Conservation (phyloP, 2,113 vertebrate genomes). For the Bubalus kerabau region DNA sequence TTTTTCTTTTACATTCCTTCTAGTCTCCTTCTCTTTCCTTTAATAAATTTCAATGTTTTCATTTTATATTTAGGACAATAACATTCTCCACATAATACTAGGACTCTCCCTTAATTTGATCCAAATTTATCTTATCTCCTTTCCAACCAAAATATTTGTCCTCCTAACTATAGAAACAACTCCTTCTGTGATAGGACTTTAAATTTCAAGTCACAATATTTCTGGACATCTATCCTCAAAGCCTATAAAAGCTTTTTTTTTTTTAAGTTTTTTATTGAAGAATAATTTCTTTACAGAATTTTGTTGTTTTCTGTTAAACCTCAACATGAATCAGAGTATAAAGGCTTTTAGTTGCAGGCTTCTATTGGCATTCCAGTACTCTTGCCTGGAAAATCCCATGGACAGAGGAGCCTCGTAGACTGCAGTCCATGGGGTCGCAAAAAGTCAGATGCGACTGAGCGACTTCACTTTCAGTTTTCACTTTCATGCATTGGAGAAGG, state of each 20-base stretch:
- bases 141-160: not conserved
- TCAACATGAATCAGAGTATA: not conserved
- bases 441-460: not conserved
- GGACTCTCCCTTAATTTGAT: not conserved
- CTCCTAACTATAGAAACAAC: not conserved
- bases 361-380: not conserved
- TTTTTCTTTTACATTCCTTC: not conserved
- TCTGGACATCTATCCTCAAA: not conserved
- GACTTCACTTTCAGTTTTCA: not conserved
- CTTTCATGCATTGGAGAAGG: no score
- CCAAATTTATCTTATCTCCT: constrained; percentile 2
- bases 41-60: not conserved
- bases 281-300: not conserved
- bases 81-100: not conserved
- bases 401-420: not conserved
- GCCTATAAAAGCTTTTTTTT: not conserved
- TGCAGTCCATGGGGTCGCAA: not conserved
- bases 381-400: not conserved
- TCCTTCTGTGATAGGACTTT: not conserved
- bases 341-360: not conserved
- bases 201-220: not conserved
- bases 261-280: not conserved
- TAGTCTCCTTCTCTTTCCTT: not conserved
- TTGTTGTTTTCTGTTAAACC: not conserved
- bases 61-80: not conserved